These are phyloP conservation scores for Greenwoodochromis staneri DNA, from an alignment of 2,113 vertebrate genomes.

Conservation along the genomic window DNA sequence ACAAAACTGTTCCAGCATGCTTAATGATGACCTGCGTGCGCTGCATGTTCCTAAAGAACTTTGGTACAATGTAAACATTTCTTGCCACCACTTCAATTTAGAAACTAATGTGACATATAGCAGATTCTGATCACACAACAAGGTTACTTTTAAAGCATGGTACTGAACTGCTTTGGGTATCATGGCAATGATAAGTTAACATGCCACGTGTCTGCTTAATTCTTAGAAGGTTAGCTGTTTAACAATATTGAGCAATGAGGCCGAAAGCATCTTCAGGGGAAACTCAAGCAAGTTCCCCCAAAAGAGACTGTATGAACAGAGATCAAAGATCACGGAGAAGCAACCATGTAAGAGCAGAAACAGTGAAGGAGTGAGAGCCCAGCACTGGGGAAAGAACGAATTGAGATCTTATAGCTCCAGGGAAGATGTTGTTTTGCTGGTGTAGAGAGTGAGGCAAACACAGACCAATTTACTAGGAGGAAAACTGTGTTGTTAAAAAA, in stretches of 20 bases:
- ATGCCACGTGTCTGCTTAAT: neutral
- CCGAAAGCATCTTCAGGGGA: neutral
- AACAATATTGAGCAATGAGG: neutral
- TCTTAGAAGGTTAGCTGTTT: neutral
- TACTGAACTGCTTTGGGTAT: neutral
- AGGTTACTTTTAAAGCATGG: neutral
- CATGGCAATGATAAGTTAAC: neutral
- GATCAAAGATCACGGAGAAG: conserved; percentile 37
- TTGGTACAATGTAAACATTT: conserved; percentile 39
- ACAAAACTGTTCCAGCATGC: neutral
- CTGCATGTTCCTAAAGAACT: neutral
- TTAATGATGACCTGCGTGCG: neutral
- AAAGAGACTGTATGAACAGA: neutral
- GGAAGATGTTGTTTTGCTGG: conserved; percentile 59
- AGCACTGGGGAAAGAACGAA: conserved; percentile 34
- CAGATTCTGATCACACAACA: neutral
- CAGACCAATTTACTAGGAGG: conserved; percentile 67
- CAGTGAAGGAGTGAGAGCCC: conserved; percentile 13
- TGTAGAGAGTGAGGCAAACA: conserved; percentile 57
- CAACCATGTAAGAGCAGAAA: conserved; percentile 19
- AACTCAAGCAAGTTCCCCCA: neutral
- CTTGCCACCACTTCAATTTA: neutral
- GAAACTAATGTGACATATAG: neutral
- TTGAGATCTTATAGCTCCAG: conserved; percentile 55
- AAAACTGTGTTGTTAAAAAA: conserved; percentile 53